These are phyloP conservation scores for Hydractinia echinata DNA, from an alignment of 30 jellyfish, hydroid and myxozoan species.

Conservation along the genomic window DNA sequence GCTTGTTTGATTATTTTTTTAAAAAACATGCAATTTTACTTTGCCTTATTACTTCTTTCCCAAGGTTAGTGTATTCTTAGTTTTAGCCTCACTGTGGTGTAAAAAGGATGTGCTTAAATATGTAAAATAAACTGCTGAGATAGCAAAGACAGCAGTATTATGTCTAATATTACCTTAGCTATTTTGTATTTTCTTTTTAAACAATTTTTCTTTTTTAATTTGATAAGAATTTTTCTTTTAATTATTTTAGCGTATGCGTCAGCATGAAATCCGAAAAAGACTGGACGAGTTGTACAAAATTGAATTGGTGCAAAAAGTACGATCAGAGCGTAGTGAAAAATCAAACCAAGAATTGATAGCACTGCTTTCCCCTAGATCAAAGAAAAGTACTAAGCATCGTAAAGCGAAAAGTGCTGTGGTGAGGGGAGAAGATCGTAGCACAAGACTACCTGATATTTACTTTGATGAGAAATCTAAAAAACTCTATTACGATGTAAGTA, in stretches of 20 bases:
- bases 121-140: too few species aligned
- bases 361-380: constrained; percentile 50
- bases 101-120: too few species aligned
- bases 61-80: not conserved
- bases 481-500: constrained; percentile 34
- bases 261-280: constrained; percentile 64
- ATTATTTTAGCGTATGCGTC: constrained; percentile 69
- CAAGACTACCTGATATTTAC: constrained; percentile 47
- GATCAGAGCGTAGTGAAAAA: constrained; percentile 1
- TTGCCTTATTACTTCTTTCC: not conserved
- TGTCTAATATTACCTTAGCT: not conserved
- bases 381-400: constrained; percentile 33
- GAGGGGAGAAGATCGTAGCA: constrained; percentile 20
- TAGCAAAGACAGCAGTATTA: too few species aligned
- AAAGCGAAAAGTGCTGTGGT: constrained; percentile 32
- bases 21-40: too few species aligned
- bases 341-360: constrained; percentile 60
- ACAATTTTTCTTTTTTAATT: not conserved
- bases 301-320: constrained; percentile 67
- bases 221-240: not conserved
- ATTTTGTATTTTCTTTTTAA: not conserved
- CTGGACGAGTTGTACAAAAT: constrained; percentile 77
- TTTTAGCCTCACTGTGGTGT: too few species aligned
- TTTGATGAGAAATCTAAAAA: constrained; percentile 48
- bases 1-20: not conserved